phyloP scores from a whole-genome alignment of 2,797 vertebrate species.

The Smutsia gigantea region DNA sequence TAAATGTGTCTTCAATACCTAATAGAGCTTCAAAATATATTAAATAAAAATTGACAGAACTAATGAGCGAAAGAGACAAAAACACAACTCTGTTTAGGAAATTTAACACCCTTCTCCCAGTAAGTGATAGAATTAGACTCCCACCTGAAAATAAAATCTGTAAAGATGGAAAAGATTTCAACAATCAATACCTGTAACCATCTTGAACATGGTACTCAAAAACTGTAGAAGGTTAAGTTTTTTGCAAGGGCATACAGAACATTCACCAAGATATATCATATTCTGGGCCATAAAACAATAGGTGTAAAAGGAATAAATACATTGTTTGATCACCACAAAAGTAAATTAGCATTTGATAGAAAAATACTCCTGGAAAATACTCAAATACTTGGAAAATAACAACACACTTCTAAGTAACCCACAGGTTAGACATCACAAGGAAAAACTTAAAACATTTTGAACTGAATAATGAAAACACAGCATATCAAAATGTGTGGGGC shows the following conservation, averaged over 20 bases:
- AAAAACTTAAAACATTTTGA: constrained; percentile 40
- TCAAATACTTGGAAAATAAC: neutral
- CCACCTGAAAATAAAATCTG: neutral
- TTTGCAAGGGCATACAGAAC: neutral
- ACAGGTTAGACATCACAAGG: neutral
- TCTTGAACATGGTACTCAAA: neutral
- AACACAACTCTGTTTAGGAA: neutral
- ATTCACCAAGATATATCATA: neutral
- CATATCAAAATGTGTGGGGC: neutral
- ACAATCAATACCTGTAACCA: neutral
- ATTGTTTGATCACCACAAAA: neutral
- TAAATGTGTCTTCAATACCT: neutral
- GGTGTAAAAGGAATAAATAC: neutral
- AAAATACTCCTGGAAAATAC: neutral
- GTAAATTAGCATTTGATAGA: constrained; percentile 17
- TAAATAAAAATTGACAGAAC: constrained; percentile 20
- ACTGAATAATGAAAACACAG: constrained; percentile 7
- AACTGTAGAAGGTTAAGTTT: neutral
- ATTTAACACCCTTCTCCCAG: neutral
- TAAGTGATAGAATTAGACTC: neutral
- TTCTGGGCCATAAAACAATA: neutral
- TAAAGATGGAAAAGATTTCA: neutral
- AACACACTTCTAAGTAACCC: neutral
- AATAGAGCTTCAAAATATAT: neutral
- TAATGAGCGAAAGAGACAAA: neutral